Base-by-base conservation (phyloP, 2,888 invertebrate genomes). In the Limnephilus auricula region DNA sequence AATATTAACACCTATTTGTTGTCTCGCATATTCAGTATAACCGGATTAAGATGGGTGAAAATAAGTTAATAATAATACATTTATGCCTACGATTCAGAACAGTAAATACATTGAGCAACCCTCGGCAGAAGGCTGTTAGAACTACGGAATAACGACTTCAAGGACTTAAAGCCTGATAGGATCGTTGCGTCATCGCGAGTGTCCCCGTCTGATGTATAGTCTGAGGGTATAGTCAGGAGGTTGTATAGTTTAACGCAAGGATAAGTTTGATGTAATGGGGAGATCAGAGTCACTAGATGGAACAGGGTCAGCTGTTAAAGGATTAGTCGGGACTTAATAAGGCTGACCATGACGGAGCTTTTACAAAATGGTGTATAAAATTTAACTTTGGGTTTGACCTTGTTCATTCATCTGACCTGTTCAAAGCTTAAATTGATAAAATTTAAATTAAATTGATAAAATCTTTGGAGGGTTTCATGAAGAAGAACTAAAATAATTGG, bases 211-310 rank as follows among this genome's bases (percentile, higher is more conserved):
- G 84, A 84, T 84, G n/a, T n/a, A n/a, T n/a, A n/a, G n/a, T n/a
- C n/a, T n/a, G n/a, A n/a, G n/a, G n/a, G n/a, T n/a, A n/a, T n/a
- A n/a, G n/a, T n/a, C n/a, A n/a, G 40, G 34, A 34, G 37, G 84
- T 34, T 40, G 40, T 84, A 37, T 37, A 40, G 30, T 37, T 34
- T n/a, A 84, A 37, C 84, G 37, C n/a, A 84, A n/a, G 34, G 37
- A n/a, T 37, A 37, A 84, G 84, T 84, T 84, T 84, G 84, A 82
- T 37, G 84, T 40, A 84, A 84, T 40, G 34, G 84, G 37, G 37
- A n/a, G 82, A 82, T 82, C 82, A 34, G 82, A 31, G 84, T 34
- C 25, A 84, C 34, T 37, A 10, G 15, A 84, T 40, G n/a, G n/a
- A 37, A 84, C 32, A 40, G 37, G 37, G 50, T 65, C 50, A 65